Percentiles rank a stretch among this genome's conserved stretches.
Conservation (phyloP, 2,113 vertebrate genomes). For the Chamaetylas fuelleborni region DNA sequence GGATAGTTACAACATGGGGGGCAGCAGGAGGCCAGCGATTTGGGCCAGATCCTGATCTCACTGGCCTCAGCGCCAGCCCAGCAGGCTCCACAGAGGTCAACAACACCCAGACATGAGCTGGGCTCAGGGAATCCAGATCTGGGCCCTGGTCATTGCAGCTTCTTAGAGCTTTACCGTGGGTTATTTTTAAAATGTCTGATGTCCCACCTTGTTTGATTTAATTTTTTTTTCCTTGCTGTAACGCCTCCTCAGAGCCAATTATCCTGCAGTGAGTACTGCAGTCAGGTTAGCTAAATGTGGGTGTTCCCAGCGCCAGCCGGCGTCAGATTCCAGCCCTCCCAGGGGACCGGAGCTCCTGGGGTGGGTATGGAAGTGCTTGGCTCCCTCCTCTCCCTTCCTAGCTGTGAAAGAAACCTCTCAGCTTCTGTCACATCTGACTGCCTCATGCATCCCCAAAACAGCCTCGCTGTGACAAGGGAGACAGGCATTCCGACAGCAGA, state of each 20-base stretch:
- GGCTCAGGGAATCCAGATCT: not conserved
- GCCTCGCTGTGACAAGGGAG: conserved; percentile 35
- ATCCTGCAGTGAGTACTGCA: not conserved
- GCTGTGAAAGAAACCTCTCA: conserved; percentile 53
- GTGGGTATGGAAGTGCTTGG: conserved; percentile 51
- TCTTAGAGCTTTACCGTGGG: not conserved
- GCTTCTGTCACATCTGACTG: conserved; percentile 60
- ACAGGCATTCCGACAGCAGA: conserved; percentile 22
- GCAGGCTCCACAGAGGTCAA: not conserved
- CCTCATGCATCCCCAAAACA: conserved; percentile 69
- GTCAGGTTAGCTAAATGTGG: conserved; percentile 10
- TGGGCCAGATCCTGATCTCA: conserved; percentile 28
- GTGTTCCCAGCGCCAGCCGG: not conserved
- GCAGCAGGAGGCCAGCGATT: conserved; percentile 11
- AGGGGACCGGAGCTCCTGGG: conserved; percentile 17
- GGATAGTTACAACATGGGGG: conserved; percentile 7
- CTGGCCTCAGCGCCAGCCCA: not conserved
- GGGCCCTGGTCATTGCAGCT: not conserved
- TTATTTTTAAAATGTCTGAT: conserved; percentile 32
- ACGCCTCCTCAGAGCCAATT: not conserved
- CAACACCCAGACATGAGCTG: not conserved
- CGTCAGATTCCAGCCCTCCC: conserved; percentile 15
- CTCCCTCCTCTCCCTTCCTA: conserved; percentile 30
- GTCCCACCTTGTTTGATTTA: conserved; percentile 7
- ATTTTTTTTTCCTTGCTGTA: not conserved